Conservation (phyloP, 2,888 invertebrate species). For the Colostygia pectinataria region DNA sequence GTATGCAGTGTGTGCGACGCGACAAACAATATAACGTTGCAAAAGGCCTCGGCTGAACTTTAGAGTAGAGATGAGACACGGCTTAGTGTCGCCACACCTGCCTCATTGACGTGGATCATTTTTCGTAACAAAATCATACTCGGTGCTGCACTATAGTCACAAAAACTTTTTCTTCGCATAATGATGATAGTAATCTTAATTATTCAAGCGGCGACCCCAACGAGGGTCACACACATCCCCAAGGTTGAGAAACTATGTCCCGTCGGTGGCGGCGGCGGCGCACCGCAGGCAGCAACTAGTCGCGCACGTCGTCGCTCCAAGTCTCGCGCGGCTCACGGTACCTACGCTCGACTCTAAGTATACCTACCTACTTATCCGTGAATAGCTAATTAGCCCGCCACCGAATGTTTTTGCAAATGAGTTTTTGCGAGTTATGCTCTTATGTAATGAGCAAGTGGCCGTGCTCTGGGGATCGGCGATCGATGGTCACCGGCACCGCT, state of each 20-base stretch:
- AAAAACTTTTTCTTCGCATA: slow-evolving; percentile 32
- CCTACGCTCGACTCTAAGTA: slow-evolving; percentile 4
- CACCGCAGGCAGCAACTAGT: slow-evolving; percentile 10
- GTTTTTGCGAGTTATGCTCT: slow-evolving; percentile 46
- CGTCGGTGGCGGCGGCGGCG: slow-evolving; percentile 6
- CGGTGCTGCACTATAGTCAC: slow-evolving; percentile 15
- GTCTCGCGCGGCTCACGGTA: background rate
- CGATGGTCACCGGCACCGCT: slow-evolving; percentile 37
- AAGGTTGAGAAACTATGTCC: slow-evolving; percentile 32
- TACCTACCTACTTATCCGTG: slow-evolving; percentile 40
- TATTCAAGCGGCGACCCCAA: slow-evolving; percentile 35
- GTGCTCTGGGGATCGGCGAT: slow-evolving; percentile 33
- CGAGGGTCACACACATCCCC: slow-evolving; percentile 35
- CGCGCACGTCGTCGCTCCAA: background rate
- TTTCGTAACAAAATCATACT: slow-evolving; percentile 14
- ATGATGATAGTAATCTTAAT: slow-evolving; percentile 38
- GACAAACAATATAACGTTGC: slow-evolving; percentile 11
- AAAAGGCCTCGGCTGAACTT: slow-evolving; percentile 18
- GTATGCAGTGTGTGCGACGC: slow-evolving; percentile 5
- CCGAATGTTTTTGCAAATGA: slow-evolving; percentile 45
- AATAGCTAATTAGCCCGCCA: slow-evolving; percentile 49
- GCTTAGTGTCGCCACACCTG: slow-evolving; percentile 5
- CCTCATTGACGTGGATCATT: background rate
- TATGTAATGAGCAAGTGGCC: slow-evolving; percentile 33
- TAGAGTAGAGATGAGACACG: slow-evolving; percentile 13